phyloP scores from a whole-genome alignment of 2,113 vertebrate species.

The Chloroceryle aenea region DNA sequence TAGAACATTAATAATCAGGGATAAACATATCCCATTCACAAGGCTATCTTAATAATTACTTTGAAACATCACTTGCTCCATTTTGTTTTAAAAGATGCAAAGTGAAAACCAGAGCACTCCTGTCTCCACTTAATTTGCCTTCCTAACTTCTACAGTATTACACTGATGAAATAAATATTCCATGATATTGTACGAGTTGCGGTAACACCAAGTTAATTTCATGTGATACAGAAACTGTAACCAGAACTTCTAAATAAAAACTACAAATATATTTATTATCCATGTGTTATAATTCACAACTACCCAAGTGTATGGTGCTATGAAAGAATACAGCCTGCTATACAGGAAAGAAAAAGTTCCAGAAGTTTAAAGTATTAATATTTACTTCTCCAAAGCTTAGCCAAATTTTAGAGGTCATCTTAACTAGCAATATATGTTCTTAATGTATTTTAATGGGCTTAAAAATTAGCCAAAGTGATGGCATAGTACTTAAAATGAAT shows the following conservation, averaged over 20 bases:
- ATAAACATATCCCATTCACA: not conserved
- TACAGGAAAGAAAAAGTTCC: not conserved
- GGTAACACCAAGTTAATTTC: not conserved
- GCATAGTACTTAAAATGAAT: not conserved
- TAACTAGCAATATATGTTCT: not conserved
- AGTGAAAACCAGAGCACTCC: not conserved
- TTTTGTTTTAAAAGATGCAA: not conserved
- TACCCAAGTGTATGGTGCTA: not conserved
- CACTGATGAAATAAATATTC: not conserved
- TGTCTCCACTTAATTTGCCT: not conserved
- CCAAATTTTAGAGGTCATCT: not conserved
- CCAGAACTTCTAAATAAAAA: not conserved
- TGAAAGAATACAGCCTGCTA: not conserved
- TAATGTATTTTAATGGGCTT: not conserved
- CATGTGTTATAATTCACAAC: not conserved
- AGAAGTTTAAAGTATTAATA: not conserved
- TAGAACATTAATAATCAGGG: not conserved
- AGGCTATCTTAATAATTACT: not conserved
- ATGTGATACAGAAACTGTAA: not conserved
- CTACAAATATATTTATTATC: not conserved
- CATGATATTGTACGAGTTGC: not conserved
- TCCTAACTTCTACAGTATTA: not conserved
- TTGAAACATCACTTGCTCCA: not conserved
- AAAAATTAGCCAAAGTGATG: not conserved
- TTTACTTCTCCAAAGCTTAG: not conserved